Conservation (phyloP, 1,140 invertebrate species). For the Lethocerus indicus region DNA sequence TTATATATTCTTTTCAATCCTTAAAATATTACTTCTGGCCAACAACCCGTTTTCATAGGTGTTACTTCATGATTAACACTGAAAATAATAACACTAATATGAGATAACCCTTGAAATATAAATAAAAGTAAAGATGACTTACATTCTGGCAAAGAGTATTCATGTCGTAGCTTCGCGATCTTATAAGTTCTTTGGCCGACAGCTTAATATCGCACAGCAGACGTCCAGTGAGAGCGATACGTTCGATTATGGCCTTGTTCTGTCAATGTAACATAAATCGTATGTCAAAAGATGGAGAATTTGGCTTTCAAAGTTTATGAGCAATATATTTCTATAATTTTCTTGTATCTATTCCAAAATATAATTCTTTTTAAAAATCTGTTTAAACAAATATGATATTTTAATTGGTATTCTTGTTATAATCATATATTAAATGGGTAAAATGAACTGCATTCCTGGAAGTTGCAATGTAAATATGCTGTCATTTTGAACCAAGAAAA, state of each 20-base stretch:
- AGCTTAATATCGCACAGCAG: constrained; percentile 86
- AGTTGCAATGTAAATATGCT: too few relatives aligned
- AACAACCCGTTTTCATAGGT: background rate
- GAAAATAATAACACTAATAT: background rate
- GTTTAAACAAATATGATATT: background rate
- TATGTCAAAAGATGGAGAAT: background rate
- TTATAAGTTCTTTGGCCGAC: constrained; percentile 84
- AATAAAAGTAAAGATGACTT: background rate
- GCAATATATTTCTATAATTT: background rate
- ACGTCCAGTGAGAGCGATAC: constrained; percentile 50
- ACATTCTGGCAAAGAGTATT: constrained; percentile 53
- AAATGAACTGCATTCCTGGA: too few relatives aligned
- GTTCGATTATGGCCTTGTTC: constrained; percentile 30
- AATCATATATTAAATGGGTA: background rate
- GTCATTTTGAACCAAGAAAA: too few relatives aligned
- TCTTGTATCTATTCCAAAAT: background rate
- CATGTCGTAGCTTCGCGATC: constrained; percentile 80
- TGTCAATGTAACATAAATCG: constrained; percentile 14
- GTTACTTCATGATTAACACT: constrained; percentile 4
- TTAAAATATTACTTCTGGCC: too few relatives aligned
- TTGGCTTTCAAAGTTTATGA: background rate
- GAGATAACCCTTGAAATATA: background rate
- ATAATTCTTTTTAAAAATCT: background rate
- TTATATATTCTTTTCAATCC: too few relatives aligned
- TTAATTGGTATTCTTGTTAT: background rate